Evolutionary conservation across 2,113 vertebrate species (phyloP).

Genomic region (Rhabdornis inornatus): DNA sequence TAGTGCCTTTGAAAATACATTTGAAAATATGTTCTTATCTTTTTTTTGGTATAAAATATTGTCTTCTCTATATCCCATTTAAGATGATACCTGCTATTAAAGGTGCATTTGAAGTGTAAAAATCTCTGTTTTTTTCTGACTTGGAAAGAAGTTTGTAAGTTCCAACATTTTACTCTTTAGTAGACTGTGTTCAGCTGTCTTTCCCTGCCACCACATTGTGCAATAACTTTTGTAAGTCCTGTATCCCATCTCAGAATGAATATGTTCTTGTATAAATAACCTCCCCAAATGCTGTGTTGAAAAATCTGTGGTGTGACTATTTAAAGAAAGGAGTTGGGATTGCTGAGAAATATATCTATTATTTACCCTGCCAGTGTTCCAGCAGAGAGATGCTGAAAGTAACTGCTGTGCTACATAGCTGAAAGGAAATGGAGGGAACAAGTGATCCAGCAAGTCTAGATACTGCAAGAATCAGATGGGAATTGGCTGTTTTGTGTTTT

Average conservation of each 20-base stretch:
- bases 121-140: not conserved
- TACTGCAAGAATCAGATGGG: not conserved
- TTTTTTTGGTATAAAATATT: not conserved
- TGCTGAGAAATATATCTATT: not conserved
- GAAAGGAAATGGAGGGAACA: not conserved
- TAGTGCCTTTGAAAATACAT: not conserved
- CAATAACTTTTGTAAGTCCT: not conserved
- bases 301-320: not conserved
- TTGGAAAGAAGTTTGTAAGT: not conserved
- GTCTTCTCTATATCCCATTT: not conserved
- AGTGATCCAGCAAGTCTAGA: not conserved
- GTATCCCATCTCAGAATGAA: not conserved
- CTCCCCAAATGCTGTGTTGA: not conserved
- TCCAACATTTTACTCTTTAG: not conserved
- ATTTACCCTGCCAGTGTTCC: not conserved
- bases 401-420: not conserved
- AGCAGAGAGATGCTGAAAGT: not conserved
- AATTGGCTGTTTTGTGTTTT: not conserved
- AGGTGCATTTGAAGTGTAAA: not conserved
- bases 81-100: not conserved
- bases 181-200: not conserved
- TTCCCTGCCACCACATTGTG: not conserved
- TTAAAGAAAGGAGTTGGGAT: not conserved
- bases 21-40: not conserved
- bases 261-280: not conserved